These are phyloP conservation scores for Ctenicera cuprea DNA, from an alignment of 2,888 invertebrate species.

Conservation along the genomic window DNA sequence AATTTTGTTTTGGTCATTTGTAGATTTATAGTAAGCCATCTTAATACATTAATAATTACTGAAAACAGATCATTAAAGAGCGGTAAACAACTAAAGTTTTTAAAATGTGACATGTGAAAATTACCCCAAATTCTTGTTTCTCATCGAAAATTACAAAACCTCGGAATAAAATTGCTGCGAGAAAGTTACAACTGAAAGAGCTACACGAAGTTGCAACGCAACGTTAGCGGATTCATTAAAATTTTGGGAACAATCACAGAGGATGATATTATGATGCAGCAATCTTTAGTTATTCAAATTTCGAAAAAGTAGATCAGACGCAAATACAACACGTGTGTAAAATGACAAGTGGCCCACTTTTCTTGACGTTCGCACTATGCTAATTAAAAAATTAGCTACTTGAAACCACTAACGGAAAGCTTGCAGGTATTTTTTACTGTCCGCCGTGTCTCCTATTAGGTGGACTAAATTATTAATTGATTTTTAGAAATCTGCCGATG, in stretches of 20 bases:
- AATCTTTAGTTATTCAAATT: background rate
- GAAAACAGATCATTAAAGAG: background rate
- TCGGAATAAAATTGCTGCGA: conserved; percentile 6
- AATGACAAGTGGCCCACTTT: conserved; percentile 24
- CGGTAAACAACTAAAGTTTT: background rate
- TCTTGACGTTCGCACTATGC: background rate
- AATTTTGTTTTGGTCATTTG: background rate
- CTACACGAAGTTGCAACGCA: background rate
- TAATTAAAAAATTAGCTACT: conserved; percentile 26
- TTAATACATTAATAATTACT: background rate
- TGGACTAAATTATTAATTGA: conserved; percentile 16
- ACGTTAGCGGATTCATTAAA: conserved; percentile 1
- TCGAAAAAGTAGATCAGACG: background rate
- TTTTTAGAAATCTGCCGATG: conserved; percentile 16
- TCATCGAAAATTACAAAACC: background rate
- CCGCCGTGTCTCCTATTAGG: background rate
- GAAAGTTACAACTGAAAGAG: background rate
- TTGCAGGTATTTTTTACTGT: background rate
- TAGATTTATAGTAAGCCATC: background rate
- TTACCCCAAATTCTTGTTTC: background rate
- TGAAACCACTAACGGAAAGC: background rate
- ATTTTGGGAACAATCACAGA: conserved; percentile 14
- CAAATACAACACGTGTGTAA: background rate
- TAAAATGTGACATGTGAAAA: background rate
- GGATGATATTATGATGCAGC: background rate